These are phyloP conservation scores for Sycophaga agraensis DNA, from an alignment of 1,140 invertebrate species.

Conservation along the genomic window DNA sequence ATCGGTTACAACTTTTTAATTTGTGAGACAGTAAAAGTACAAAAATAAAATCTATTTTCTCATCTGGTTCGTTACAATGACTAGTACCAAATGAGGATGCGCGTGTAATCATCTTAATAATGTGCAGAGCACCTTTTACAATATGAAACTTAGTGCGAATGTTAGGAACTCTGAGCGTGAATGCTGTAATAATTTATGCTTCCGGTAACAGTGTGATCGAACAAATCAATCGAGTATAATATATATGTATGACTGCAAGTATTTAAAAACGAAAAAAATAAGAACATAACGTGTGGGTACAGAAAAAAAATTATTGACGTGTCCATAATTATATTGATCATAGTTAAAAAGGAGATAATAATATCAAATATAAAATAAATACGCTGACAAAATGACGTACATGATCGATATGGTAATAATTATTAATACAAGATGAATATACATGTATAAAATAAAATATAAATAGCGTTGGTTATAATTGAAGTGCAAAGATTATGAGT, in stretches of 20 bases:
- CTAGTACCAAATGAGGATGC: slow-evolving; percentile 44
- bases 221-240: background rate
- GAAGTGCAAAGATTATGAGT: background rate
- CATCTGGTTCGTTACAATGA: slow-evolving; percentile 44
- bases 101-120: slow-evolving; percentile 36
- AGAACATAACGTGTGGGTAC: slow-evolving; percentile 21
- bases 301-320: slow-evolving; percentile 34
- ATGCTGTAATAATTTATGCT: slow-evolving; percentile 17
- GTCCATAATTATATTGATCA: slow-evolving; percentile 41
- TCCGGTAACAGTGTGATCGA: background rate
- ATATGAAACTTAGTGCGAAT: background rate
- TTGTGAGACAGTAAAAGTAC: slow-evolving; percentile 41
- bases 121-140: background rate
- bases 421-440: slow-evolving; percentile 28
- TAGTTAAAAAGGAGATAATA: slow-evolving; percentile 35
- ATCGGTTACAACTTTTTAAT: slow-evolving; percentile 25
- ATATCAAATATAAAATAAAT: slow-evolving; percentile 35
- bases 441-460: slow-evolving; percentile 29
- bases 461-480: slow-evolving; percentile 16
- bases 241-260: slow-evolving; percentile 7
- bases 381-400: slow-evolving; percentile 23
- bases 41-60: slow-evolving; percentile 41
- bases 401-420: slow-evolving; percentile 37
- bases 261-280: slow-evolving; percentile 9
- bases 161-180: background rate